Percentiles rank a stretch among this genome's conserved stretches.
Evolutionary conservation across 2,888 invertebrate species (phyloP).

Genomic region (Polylopha cassiicola): DNA sequence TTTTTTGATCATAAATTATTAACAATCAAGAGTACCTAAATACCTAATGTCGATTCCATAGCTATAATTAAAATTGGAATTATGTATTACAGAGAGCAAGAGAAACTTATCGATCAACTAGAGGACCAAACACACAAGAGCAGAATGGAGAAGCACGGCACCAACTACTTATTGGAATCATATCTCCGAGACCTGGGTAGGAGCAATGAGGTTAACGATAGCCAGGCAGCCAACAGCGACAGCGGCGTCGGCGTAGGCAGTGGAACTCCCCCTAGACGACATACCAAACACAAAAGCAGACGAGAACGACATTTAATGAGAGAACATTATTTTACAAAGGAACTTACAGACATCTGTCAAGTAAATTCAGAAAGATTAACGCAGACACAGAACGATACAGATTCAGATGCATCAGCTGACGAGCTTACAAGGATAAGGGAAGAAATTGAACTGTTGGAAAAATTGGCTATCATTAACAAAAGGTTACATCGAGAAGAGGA

Average conservation of each 20-base stretch:
- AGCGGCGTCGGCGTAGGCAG: slow-evolving; percentile 83
- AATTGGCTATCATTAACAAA: slow-evolving; percentile 84
- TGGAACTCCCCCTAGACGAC: slow-evolving; percentile 76
- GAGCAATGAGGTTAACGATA: slow-evolving; percentile 66
- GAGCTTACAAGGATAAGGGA: slow-evolving; percentile 78
- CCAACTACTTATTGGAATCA: slow-evolving; percentile 87
- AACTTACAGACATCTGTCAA: slow-evolving; percentile 72
- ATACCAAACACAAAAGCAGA: slow-evolving; percentile 73
- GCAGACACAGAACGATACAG: slow-evolving; percentile 64
- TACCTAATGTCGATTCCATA: too few species aligned
- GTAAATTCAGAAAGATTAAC: slow-evolving; percentile 69
- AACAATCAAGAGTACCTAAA: too few species aligned
- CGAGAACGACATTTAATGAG: slow-evolving; percentile 72
- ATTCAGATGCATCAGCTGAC: slow-evolving; percentile 70
- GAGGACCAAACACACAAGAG: slow-evolving; percentile 87
- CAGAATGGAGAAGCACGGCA: slow-evolving; percentile 84
- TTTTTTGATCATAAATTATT: too few species aligned
- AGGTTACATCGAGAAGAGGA: slow-evolving; percentile 85
- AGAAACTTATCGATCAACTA: slow-evolving; percentile 86
- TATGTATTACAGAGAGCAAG: slow-evolving; percentile 78
- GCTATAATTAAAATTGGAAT: not conserved
- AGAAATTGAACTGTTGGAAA: slow-evolving; percentile 84
- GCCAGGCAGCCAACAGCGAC: slow-evolving; percentile 82
- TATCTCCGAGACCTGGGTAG: slow-evolving; percentile 78
- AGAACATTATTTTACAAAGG: slow-evolving; percentile 75